These are phyloP conservation scores for Tolmerus cingulatus DNA, from an alignment of 2,888 invertebrate genomes.

Conservation along the genomic window DNA sequence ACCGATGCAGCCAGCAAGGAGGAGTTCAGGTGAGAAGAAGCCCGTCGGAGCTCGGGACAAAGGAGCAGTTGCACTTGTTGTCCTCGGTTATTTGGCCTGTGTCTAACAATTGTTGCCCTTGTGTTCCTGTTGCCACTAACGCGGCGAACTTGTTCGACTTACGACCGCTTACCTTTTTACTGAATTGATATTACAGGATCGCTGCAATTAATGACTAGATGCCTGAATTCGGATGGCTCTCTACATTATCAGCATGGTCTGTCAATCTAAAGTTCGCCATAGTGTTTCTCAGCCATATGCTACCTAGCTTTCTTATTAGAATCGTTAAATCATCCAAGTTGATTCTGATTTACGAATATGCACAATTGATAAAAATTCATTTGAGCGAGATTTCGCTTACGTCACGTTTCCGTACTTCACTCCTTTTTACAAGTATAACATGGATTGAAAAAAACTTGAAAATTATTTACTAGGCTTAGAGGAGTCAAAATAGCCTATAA, in stretches of 20 bases:
- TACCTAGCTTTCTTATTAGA: neutral
- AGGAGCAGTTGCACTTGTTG: neutral
- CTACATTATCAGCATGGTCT: neutral
- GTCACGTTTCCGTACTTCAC: too few relatives aligned
- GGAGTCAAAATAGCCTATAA: too few relatives aligned
- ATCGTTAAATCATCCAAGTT: neutral
- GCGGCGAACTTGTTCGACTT: neutral
- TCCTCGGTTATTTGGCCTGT: constrained; percentile 16
- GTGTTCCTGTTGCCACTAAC: neutral
- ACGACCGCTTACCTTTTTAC: neutral
- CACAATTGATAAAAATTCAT: too few relatives aligned
- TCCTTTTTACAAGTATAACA: too few relatives aligned
- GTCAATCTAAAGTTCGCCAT: neutral
- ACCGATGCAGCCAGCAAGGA: constrained; percentile 55
- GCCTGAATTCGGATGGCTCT: neutral
- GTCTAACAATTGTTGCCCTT: constrained; percentile 21
- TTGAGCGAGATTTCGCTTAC: too few relatives aligned
- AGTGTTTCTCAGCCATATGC: neutral
- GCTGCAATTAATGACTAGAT: neutral
- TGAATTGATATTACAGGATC: neutral
- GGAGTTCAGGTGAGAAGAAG: constrained; percentile 58
- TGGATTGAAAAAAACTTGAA: too few relatives aligned
- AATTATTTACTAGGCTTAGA: too few relatives aligned
- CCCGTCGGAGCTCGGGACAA: neutral
- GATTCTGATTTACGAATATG: neutral